Evolutionary conservation across 2,113 vertebrate species (phyloP).

Genomic region (Pollachius pollachius): DNA sequence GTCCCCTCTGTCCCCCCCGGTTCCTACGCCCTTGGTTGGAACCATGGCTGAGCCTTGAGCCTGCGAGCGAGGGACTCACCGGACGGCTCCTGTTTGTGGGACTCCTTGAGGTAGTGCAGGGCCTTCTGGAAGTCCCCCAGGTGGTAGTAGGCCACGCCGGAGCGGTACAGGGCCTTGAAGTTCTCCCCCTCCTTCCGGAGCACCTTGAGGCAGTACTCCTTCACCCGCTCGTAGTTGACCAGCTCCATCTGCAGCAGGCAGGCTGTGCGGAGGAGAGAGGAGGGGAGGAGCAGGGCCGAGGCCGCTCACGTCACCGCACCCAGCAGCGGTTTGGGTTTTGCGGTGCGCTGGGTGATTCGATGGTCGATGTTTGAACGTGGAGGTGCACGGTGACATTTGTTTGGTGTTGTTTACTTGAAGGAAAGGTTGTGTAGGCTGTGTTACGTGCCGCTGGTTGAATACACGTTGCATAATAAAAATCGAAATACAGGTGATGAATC

Average conservation of each 20-base stretch:
- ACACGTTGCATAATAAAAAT: no score
- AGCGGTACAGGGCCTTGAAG: conserved; percentile 97
- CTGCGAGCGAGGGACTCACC: conserved; percentile 64
- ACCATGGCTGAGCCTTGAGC: no score
- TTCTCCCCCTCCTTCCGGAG: conserved; percentile 95
- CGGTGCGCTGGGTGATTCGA: no score
- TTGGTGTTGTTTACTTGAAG: no score
- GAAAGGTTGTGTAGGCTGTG: no score
- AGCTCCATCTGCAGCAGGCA: conserved; percentile 97
- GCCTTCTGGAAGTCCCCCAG: conserved; percentile 96
- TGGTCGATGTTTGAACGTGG: no score
- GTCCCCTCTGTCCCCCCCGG: no score
- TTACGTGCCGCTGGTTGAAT: no score
- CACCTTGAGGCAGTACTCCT: conserved; percentile 98
- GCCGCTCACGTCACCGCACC: no score
- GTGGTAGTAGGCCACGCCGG: conserved; percentile 97
- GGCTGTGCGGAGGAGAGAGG: conserved; percentile 62
- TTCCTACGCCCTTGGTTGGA: no score
- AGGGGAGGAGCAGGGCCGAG: neutral
- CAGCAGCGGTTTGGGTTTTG: no score
- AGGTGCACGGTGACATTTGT: no score
- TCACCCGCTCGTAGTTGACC: conserved; percentile 97
- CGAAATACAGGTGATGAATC: neutral
- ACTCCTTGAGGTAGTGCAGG: conserved; percentile 96
- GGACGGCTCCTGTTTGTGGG: conserved; percentile 91